A percentile compares a stretch with the other conserved stretches of the same genome.
Conservation (phyloP, 2,113 vertebrate genomes). For the Peromyscus californicus region DNA sequence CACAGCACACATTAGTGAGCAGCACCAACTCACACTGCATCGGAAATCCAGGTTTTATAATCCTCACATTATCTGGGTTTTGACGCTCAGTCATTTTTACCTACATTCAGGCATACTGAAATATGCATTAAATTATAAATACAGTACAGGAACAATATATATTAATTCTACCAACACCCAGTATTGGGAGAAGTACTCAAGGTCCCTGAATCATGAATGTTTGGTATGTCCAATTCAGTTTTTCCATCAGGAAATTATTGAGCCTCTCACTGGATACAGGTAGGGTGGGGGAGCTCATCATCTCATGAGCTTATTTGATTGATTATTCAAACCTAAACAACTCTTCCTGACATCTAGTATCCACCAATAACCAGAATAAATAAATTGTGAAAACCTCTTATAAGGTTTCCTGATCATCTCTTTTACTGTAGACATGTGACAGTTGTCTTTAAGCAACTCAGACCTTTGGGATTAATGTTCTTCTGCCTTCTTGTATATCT, state of each 20-base stretch:
- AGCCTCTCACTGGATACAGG: neutral
- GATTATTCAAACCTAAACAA: neutral
- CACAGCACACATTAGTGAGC: fast-evolving
- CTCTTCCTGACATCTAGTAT: neutral
- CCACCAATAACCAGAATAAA: neutral
- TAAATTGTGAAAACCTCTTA: neutral
- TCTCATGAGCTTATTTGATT: neutral
- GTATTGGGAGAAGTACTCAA: neutral
- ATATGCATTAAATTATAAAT: neutral
- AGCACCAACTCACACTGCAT: neutral
- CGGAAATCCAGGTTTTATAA: neutral
- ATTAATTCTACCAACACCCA: neutral
- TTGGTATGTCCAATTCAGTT: neutral
- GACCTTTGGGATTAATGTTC: neutral
- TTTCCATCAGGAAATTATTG: neutral
- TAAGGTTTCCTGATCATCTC: neutral
- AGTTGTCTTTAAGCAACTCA: neutral
- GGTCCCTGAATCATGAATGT: neutral
- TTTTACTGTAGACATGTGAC: neutral
- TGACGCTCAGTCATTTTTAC: neutral
- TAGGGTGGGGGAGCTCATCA: neutral
- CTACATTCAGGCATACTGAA: neutral
- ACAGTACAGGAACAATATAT: neutral
- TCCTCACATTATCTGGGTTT: neutral
- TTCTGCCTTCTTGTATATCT: neutral